phyloP scores from a whole-genome alignment of 30 jellyfish, hydroid and myxozoan species.

The Euphysa ruthae region DNA sequence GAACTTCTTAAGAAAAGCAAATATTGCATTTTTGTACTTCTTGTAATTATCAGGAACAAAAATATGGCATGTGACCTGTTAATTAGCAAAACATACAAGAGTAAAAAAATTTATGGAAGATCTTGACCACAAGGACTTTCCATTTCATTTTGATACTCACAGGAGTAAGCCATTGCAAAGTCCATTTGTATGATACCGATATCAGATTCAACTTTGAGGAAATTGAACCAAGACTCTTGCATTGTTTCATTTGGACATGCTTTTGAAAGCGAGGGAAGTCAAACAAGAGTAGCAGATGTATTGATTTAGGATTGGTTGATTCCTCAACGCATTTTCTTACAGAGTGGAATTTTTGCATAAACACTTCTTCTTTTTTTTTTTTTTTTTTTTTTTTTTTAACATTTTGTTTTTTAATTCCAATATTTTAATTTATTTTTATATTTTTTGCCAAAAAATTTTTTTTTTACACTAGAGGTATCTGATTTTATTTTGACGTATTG shows the following conservation, averaged over 20 bases:
- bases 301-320: too few species aligned
- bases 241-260: not conserved
- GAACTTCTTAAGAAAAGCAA: not conserved
- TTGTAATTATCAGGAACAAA: not conserved
- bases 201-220: not conserved
- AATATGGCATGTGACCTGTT: not conserved
- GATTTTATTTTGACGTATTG: too few species aligned
- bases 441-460: too few species aligned
- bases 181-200: not conserved
- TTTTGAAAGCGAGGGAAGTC: not conserved
- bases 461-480: too few species aligned
- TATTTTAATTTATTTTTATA: too few species aligned
- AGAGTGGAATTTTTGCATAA: too few species aligned
- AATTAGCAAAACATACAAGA: not conserved
- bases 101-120: slow-evolving; percentile 3
- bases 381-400: too few species aligned
- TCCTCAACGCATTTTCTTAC: too few species aligned
- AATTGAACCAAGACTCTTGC: not conserved
- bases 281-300: too few species aligned
- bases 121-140: slow-evolving; percentile 34
- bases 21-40: not conserved
- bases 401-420: too few species aligned
- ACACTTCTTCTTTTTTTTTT: too few species aligned
- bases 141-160: slow-evolving; percentile 36
- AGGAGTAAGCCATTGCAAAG: too few species aligned